Conservation (phyloP, 2,113 vertebrate species). For the Microtus pennsylvanicus region DNA sequence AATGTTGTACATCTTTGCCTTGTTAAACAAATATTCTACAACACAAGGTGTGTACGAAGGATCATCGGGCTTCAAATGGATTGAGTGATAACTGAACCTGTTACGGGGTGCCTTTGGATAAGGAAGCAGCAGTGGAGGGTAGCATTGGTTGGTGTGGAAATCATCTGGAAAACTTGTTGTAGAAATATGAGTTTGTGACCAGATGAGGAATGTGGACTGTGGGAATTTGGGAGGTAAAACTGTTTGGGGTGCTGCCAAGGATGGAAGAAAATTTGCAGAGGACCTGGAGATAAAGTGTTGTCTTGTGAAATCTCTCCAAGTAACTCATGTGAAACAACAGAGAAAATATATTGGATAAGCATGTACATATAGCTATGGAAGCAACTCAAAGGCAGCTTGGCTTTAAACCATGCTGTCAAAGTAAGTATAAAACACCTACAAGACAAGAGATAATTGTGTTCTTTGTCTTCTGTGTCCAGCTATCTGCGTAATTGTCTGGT, state of each 20-base stretch:
- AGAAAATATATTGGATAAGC: not conserved
- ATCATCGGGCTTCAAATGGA: not conserved
- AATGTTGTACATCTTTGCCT: not conserved
- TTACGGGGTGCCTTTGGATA: accelerated
- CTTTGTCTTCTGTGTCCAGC: not conserved
- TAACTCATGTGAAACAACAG: slow-evolving; percentile 40
- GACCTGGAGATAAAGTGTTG: slow-evolving; percentile 5
- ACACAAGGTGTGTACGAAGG: not conserved
- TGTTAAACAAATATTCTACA: not conserved
- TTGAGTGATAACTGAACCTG: not conserved
- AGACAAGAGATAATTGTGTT: not conserved
- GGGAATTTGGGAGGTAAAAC: not conserved
- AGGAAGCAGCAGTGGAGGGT: not conserved
- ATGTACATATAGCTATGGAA: not conserved
- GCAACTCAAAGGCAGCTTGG: not conserved
- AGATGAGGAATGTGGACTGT: not conserved
- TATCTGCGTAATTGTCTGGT: not conserved
- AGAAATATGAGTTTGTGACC: not conserved
- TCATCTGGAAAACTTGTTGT: not conserved
- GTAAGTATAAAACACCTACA: not conserved
- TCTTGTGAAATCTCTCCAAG: slow-evolving; percentile 11
- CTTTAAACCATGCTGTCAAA: slow-evolving; percentile 14
- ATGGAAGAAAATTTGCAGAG: not conserved
- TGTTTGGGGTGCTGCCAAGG: slow-evolving; percentile 12
- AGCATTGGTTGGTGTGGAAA: not conserved